phyloP scores from a whole-genome alignment of 2,888 invertebrate species.

The Megastigmus dorsalis region DNA sequence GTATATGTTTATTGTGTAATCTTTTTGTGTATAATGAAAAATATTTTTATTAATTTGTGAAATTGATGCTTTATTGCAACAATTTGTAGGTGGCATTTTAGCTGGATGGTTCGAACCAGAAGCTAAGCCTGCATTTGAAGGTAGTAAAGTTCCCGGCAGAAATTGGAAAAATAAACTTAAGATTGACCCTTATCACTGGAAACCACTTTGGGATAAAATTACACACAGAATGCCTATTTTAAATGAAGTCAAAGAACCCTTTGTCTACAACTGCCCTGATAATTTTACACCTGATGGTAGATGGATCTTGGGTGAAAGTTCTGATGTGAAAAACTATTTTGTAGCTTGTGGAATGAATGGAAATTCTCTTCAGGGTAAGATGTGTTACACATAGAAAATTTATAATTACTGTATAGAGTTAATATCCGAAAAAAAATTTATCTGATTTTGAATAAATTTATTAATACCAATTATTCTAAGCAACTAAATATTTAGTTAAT shows the following conservation, averaged over 20 bases:
- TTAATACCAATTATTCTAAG: not conserved
- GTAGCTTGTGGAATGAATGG: slow-evolving; percentile 85
- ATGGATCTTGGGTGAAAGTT: slow-evolving; percentile 82
- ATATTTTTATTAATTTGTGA: too few species aligned
- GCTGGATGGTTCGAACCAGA: slow-evolving; percentile 82
- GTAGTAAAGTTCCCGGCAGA: slow-evolving; percentile 70
- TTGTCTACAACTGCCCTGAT: slow-evolving; percentile 80
- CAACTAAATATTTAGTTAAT: not conserved
- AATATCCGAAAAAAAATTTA: too few species aligned
- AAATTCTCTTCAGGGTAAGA: slow-evolving; percentile 77
- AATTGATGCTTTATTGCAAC: not conserved
- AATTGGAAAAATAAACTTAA: slow-evolving; percentile 77
- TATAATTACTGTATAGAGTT: too few species aligned
- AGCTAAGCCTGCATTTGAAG: slow-evolving; percentile 80
- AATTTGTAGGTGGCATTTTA: slow-evolving; percentile 75
- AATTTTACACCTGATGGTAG: slow-evolving; percentile 84
- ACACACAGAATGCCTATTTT: slow-evolving; percentile 78
- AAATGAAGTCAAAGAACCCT: slow-evolving; percentile 75
- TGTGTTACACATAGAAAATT: not conserved
- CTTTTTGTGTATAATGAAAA: too few species aligned
- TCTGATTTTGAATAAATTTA: too few species aligned
- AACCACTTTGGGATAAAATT: slow-evolving; percentile 76
- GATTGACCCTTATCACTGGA: slow-evolving; percentile 80
- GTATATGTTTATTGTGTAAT: slow-evolving; percentile 48
- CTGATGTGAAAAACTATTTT: slow-evolving; percentile 83